phyloP scores from a whole-genome alignment of 1,140 invertebrate genomes.

The Trissolcus basalis region DNA sequence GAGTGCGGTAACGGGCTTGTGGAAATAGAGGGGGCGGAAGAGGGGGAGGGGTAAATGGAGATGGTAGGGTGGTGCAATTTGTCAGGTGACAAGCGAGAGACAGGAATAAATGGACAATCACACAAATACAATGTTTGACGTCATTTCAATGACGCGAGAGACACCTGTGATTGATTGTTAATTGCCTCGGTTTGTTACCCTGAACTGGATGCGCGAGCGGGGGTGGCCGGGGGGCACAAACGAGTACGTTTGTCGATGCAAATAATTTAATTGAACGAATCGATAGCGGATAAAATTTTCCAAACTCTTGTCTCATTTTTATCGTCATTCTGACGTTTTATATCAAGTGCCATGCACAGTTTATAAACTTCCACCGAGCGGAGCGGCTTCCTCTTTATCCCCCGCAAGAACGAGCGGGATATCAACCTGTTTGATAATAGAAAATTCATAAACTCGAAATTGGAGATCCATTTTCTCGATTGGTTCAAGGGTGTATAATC shows the following conservation, averaged over 20 bases:
- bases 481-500: too few relatives aligned
- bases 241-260: conserved; percentile 60
- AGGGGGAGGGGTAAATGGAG: conserved; percentile 4
- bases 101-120: conserved; percentile 77
- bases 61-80: conserved; percentile 67
- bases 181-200: conserved; percentile 77
- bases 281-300: conserved; percentile 59
- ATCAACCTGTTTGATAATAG: too few relatives aligned
- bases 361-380: conserved; percentile 3
- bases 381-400: too few relatives aligned
- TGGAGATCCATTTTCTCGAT: too few relatives aligned
- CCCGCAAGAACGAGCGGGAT: background rate
- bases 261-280: conserved; percentile 72
- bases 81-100: conserved; percentile 75
- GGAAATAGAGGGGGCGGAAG: conserved; percentile 32
- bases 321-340: conserved; percentile 30
- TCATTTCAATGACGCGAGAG: conserved; percentile 77
- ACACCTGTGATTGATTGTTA: conserved; percentile 77
- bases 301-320: conserved; percentile 45
- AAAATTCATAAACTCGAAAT: too few relatives aligned
- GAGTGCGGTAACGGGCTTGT: conserved; percentile 59
- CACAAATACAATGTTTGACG: conserved; percentile 77
- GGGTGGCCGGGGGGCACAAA: conserved; percentile 35
- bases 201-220: conserved; percentile 57
- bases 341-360: conserved; percentile 15